Percentiles rank a stretch among this genome's conserved stretches.
Evolutionary conservation across 2,797 vertebrate genomes (phyloP).

Genomic region (Loris lydekkerianus): DNA sequence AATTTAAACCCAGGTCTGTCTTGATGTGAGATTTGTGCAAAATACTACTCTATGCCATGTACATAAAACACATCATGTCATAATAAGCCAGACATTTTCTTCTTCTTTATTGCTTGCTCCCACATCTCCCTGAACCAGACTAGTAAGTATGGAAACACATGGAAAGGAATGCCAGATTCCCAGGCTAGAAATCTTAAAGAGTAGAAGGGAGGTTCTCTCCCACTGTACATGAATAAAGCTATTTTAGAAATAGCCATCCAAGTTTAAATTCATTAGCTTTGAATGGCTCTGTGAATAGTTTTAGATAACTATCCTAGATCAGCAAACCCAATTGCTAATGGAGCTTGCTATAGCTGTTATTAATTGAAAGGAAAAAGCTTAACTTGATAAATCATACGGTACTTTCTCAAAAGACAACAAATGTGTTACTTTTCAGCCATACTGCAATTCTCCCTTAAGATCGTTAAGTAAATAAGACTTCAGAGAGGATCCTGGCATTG

Average conservation of each 20-base stretch:
- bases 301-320: conserved; percentile 31
- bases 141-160: conserved; percentile 9
- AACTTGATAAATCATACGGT: conserved; percentile 13
- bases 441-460: conserved; percentile 5
- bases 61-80: background rate
- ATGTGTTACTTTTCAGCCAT: conserved; percentile 17
- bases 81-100: background rate
- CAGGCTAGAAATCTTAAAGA: conserved; percentile 34
- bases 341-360: background rate
- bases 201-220: background rate
- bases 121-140: background rate
- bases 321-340: conserved; percentile 32
- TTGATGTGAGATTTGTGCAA: conserved; percentile 6
- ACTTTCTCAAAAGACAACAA: conserved; percentile 35
- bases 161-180: background rate
- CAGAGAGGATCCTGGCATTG: background rate
- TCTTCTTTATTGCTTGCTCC: conserved; percentile 1
- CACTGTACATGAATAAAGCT: background rate
- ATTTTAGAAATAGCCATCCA: conserved; percentile 12
- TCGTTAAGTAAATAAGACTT: conserved; percentile 5
- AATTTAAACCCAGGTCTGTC: background rate
- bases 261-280: conserved; percentile 49
- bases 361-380: conserved; percentile 62
- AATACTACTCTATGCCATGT: background rate
- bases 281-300: conserved; percentile 20